A percentile compares a stretch with the other conserved stretches of the same genome.
Evolutionary conservation across 2,797 vertebrate species (phyloP).

Genomic region (Morelia viridis): DNA sequence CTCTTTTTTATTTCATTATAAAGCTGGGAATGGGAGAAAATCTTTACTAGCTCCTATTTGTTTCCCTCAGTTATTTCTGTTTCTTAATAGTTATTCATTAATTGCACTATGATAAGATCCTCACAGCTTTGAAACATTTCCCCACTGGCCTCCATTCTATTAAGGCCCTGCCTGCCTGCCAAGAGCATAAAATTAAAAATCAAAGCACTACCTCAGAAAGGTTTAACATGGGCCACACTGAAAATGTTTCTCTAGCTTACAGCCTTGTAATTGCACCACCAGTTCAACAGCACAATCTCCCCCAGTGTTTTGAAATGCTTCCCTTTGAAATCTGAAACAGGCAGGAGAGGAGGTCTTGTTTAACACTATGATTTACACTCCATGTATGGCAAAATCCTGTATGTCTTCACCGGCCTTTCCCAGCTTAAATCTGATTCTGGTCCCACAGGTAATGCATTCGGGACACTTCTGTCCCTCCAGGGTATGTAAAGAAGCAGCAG

Average conservation of each 20-base stretch:
- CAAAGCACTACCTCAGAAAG: slow-evolving; percentile 76
- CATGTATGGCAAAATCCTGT: slow-evolving; percentile 1
- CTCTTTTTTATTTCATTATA: slow-evolving; percentile 71
- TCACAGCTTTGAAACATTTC: slow-evolving; percentile 79
- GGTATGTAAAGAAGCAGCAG: rapidly evolving
- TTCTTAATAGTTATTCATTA: slow-evolving; percentile 82
- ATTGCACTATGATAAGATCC: slow-evolving; percentile 80
- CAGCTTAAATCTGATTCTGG: neutral
- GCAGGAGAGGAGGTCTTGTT: slow-evolving; percentile 60
- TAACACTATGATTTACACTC: slow-evolving; percentile 52
- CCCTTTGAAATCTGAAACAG: slow-evolving; percentile 71
- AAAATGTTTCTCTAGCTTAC: slow-evolving; percentile 70
- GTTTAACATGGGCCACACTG: slow-evolving; percentile 72
- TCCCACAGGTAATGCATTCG: neutral
- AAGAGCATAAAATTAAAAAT: slow-evolving; percentile 81
- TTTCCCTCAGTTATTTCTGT: slow-evolving; percentile 74
- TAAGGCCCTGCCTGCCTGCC: slow-evolving; percentile 77
- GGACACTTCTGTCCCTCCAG: neutral
- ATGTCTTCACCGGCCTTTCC: neutral
- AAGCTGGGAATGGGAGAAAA: slow-evolving; percentile 66
- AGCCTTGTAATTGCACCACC: slow-evolving; percentile 72
- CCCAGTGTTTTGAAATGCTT: slow-evolving; percentile 64
- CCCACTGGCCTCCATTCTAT: slow-evolving; percentile 78
- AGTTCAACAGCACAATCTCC: slow-evolving; percentile 63
- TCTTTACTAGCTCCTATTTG: slow-evolving; percentile 65